phyloP scores from a whole-genome alignment of 2,888 invertebrate genomes.

The Phymatocera aterrima region DNA sequence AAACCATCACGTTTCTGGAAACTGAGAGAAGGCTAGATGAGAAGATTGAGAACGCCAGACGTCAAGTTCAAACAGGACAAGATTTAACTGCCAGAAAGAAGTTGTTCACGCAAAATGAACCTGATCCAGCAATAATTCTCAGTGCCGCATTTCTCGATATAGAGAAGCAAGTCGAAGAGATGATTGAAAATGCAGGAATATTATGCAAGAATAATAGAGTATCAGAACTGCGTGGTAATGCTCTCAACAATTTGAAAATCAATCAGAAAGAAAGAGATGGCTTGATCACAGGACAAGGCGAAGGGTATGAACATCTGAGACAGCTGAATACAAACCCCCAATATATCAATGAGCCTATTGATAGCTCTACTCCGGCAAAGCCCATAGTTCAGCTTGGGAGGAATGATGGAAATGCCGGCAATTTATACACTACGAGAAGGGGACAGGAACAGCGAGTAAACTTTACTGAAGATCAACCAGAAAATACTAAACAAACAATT shows the following conservation, averaged over 20 bases:
- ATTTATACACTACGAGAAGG: neutral
- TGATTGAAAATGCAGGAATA: conserved; percentile 50
- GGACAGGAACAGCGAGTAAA: conserved; percentile 29
- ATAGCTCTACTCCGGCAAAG: conserved; percentile 70
- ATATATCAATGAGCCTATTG: conserved; percentile 58
- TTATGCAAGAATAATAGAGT: conserved; percentile 53
- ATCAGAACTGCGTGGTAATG: neutral
- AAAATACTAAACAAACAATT: conserved; percentile 63
- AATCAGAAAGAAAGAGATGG: conserved; percentile 53
- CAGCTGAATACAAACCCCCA: conserved; percentile 56
- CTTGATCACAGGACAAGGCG: conserved; percentile 65
- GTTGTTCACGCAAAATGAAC: conserved; percentile 61
- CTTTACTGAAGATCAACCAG: conserved; percentile 51
- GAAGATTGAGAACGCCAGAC: conserved; percentile 64
- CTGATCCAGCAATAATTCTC: conserved; percentile 65
- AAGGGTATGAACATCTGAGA: conserved; percentile 65
- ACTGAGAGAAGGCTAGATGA: conserved; percentile 64
- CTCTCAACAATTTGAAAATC: conserved; percentile 6
- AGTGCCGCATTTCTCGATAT: conserved; percentile 68
- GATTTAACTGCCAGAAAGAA: conserved; percentile 58
- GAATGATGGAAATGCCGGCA: conserved; percentile 36
- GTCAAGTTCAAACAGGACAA: conserved; percentile 55
- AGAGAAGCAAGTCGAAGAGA: conserved; percentile 58
- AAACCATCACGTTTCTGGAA: conserved; percentile 65
- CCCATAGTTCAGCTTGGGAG: conserved; percentile 7